A percentile compares a stretch with the other conserved stretches of the same genome.
phyloP scores from a whole-genome alignment of 2,888 invertebrate genomes.

The Syritta pipiens region DNA sequence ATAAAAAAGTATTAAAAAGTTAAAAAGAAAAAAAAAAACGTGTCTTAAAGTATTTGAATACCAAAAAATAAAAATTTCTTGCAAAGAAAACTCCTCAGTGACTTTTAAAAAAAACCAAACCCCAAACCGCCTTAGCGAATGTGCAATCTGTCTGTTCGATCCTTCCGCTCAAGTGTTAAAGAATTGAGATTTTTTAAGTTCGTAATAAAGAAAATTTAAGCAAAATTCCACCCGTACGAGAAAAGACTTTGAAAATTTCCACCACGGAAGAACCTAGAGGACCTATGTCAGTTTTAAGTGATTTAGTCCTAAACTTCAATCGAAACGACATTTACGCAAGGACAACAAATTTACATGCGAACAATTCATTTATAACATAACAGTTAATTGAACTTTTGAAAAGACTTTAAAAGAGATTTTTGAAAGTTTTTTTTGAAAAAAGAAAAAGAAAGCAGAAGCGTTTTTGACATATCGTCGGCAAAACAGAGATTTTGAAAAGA shows the following conservation, averaged over 20 bases:
- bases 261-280: constrained; percentile 76
- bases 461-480: background rate
- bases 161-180: constrained; percentile 43
- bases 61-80: background rate
- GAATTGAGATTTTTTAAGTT: constrained; percentile 48
- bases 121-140: constrained; percentile 62
- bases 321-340: constrained; percentile 74
- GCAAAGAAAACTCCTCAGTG: background rate
- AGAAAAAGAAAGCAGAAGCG: background rate
- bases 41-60: constrained; percentile 20
- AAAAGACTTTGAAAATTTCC: constrained; percentile 72
- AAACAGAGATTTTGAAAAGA: constrained; percentile 8
- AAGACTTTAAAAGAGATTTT: constrained; percentile 40
- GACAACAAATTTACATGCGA: constrained; percentile 76
- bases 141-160: constrained; percentile 65
- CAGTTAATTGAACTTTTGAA: constrained; percentile 73
- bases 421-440: background rate
- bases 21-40: constrained; percentile 18
- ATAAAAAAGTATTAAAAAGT: constrained; percentile 30
- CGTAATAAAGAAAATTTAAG: constrained; percentile 55
- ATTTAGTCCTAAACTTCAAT: constrained; percentile 76
- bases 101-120: constrained; percentile 10
- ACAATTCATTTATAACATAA: constrained; percentile 79
- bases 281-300: constrained; percentile 79
- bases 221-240: constrained; percentile 76